Base-by-base conservation (phyloP, 1,140 invertebrate genomes). In the Radopholus similis region DNA sequence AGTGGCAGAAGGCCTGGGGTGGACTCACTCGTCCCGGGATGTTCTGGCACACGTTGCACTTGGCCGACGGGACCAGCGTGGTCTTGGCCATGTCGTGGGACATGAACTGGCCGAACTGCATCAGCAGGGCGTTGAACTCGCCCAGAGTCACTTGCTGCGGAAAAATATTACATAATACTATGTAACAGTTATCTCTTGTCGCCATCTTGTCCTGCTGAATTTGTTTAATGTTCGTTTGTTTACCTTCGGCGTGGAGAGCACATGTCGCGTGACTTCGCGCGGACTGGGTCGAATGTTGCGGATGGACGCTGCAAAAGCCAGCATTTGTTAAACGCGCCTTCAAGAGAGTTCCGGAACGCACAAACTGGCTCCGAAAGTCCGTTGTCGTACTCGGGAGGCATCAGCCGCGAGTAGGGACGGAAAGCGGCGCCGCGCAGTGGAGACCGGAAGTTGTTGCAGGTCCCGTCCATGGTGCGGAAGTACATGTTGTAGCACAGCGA, bases 61-160 rank as follows among this genome's bases (percentile, higher is more conserved):
- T 82, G 28, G 79, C 66, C 11, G 79, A 81, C 11, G 79, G 79
- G 18, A 81, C 80, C 1, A 81, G 72, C n/a, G 79, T 82, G 5
- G 79, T 81, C 42, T 80, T 77, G 21, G 76, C 73, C 71, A 81
- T 75, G 42, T 81, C 81, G 44, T 83, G 79, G n/a, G 69, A 69
- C 47, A 81, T 80, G 37, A 83, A 83, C 54, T 83, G 81, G 47
- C 79, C 79, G 54, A 83, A 81, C 56, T 81, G 79, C 81, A 81
- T 83, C 15, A 81, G 73, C 11, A 81, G 58, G 11, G 73, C 67
- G 65, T 81, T 81, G 58, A 77, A 81, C 34, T 79, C 76, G 40
- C 40, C 38, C 23, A 64, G 53, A 5, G 70, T 55, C 18, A 81
- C 80, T 62, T 62, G 59, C 59, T 62, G 32, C 21, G 40, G 13